phyloP scores from a whole-genome alignment of 2,888 invertebrate genomes.

The Temnothorax ravouxi region DNA sequence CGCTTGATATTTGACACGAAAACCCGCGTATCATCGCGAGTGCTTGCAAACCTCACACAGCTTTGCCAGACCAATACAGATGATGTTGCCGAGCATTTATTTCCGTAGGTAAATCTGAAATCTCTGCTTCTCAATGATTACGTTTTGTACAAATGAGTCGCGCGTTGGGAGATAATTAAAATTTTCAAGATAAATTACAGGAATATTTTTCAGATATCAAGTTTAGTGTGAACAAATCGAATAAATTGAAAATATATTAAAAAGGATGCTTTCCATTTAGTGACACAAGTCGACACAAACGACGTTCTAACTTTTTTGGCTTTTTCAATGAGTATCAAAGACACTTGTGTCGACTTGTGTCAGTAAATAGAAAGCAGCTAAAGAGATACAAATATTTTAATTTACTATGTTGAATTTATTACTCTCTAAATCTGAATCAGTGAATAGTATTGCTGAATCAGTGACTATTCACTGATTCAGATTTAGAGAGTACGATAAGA shows the following conservation, averaged over 20 bases:
- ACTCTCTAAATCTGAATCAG: too few species aligned
- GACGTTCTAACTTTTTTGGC: too few species aligned
- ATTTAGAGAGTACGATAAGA: too few species aligned
- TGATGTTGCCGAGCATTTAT: slow-evolving; percentile 9
- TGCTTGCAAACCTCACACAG: neutral
- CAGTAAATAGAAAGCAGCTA: too few species aligned
- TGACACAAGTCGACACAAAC: neutral
- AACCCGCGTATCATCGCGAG: slow-evolving; percentile 19
- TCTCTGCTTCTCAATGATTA: neutral
- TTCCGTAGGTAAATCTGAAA: neutral
- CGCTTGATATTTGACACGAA: slow-evolving; percentile 40
- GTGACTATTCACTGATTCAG: too few species aligned
- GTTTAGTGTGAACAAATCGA: neutral
- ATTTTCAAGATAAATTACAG: neutral
- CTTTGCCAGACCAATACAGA: slow-evolving; percentile 8
- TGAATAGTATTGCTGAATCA: too few species aligned
- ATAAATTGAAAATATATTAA: neutral
- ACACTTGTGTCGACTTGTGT: too few species aligned
- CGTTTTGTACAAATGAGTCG: neutral
- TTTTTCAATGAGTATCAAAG: too few species aligned
- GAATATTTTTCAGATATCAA: neutral
- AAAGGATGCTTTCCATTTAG: neutral
- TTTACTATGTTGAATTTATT: neutral
- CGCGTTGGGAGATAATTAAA: neutral
- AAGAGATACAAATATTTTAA: neutral